Percentiles rank a stretch among this genome's conserved stretches.
Evolutionary conservation across 2,888 invertebrate genomes (phyloP).

Genomic region (Anagyrus pseudococci): DNA sequence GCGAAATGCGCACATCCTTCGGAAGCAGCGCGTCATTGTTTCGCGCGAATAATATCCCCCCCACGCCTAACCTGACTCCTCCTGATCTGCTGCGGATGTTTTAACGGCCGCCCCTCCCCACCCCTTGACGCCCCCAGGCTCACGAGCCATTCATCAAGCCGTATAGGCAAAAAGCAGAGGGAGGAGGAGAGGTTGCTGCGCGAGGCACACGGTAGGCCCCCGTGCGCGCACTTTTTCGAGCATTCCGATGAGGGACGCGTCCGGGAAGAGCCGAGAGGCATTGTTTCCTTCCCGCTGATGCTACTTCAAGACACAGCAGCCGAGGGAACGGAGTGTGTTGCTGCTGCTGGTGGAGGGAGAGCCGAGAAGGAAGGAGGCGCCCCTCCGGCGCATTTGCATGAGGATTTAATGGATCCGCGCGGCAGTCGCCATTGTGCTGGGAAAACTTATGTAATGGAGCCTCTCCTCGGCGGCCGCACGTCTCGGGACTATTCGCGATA

Average conservation of each 20-base stretch:
- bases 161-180: not conserved
- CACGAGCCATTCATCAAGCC: no score
- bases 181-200: not conserved
- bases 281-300: constrained; percentile 42
- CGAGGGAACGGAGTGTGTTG: not conserved
- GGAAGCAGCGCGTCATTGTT: no score
- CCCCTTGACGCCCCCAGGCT: no score
- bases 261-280: constrained; percentile 41
- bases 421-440: constrained; percentile 44
- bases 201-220: not conserved
- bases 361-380: no score
- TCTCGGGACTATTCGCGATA: constrained; percentile 17
- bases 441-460: constrained; percentile 49
- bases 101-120: no score
- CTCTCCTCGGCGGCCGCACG: not conserved
- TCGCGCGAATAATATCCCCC: no score
- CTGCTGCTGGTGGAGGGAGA: not conserved
- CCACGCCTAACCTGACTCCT: no score
- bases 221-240: constrained; percentile 23
- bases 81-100: no score
- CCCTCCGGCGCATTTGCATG: constrained; percentile 53
- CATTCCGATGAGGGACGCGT: constrained; percentile 33
- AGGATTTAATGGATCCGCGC: constrained; percentile 50
- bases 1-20: no score
- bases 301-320: not conserved